phyloP scores from a whole-genome alignment of 2,113 vertebrate genomes.

The Phainopepla nitens region DNA sequence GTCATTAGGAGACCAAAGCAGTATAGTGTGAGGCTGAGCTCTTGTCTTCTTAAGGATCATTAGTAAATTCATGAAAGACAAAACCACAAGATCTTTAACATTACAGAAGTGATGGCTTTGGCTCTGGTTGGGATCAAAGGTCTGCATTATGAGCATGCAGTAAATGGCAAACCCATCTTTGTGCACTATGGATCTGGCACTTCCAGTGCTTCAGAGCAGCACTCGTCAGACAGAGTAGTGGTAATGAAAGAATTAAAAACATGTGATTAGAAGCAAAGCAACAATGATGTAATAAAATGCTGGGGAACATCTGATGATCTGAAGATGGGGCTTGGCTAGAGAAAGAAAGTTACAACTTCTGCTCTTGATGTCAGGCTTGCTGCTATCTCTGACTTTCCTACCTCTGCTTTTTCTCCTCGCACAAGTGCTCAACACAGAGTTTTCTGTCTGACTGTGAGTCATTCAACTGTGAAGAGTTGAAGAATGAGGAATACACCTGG shows the following conservation, averaged over 20 bases:
- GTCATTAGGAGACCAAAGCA: neutral
- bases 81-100: neutral
- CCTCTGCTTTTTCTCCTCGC: neutral
- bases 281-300: neutral
- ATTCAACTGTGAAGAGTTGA: neutral
- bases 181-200: neutral
- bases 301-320: neutral
- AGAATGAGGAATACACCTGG: fast-evolving
- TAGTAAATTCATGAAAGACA: neutral
- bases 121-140: neutral
- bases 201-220: neutral
- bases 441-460: neutral
- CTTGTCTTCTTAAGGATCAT: neutral
- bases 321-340: neutral
- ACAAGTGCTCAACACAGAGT: neutral
- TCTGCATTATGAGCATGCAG: neutral
- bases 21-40: neutral
- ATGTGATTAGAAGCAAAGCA: neutral
- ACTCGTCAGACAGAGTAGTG: neutral
- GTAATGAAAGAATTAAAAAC: slow-evolving; percentile 11
- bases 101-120: neutral
- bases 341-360: neutral
- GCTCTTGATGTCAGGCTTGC: neutral
- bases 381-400: neutral
- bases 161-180: neutral